phyloP scores from a whole-genome alignment of 1,140 invertebrate species.

The Episyrphus balteatus region DNA sequence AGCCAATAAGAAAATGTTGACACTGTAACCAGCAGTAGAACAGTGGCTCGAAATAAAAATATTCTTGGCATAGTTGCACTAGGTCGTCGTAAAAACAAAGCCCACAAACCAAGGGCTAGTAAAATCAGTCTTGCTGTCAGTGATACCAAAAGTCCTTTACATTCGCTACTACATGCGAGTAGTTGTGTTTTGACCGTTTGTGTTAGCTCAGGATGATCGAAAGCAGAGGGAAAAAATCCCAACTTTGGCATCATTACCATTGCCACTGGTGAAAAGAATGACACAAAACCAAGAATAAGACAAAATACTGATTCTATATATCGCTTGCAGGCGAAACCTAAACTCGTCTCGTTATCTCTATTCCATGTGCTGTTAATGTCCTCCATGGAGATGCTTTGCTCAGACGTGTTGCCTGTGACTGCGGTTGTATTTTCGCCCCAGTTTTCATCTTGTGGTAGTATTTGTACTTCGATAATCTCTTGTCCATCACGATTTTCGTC shows the following conservation, averaged over 20 bases:
- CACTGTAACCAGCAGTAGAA: conserved; percentile 79
- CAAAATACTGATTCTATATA: conserved; percentile 68
- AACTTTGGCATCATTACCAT: conserved; percentile 91
- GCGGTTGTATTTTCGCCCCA: conserved; percentile 98
- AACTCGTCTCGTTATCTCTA: conserved; percentile 56
- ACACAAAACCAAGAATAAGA: conserved; percentile 62
- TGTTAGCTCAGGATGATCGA: conserved; percentile 37
- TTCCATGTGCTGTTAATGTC: conserved; percentile 68
- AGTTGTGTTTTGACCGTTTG: conserved; percentile 45
- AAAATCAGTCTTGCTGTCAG: conserved; percentile 86
- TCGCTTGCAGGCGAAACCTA: conserved; percentile 63
- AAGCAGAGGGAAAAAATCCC: conserved; percentile 58
- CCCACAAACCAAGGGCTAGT: conserved; percentile 87
- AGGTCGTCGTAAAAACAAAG: conserved; percentile 61
- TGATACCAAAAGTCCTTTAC: conserved; percentile 73
- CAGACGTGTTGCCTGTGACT: conserved; percentile 92
- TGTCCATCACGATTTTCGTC: conserved; percentile 45
- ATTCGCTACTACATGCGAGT: conserved; percentile 66
- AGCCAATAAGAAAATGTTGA: conserved; percentile 95
- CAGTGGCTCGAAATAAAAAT: conserved; percentile 79
- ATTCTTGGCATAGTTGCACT: conserved; percentile 86
- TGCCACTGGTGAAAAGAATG: conserved; percentile 82
- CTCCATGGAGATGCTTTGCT: conserved; percentile 86
- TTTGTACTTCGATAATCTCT: conserved; percentile 85
- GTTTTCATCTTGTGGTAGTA: conserved; percentile 90